Base-by-base conservation (phyloP, 1,140 invertebrate genomes). In the Sinonovacula constricta region DNA sequence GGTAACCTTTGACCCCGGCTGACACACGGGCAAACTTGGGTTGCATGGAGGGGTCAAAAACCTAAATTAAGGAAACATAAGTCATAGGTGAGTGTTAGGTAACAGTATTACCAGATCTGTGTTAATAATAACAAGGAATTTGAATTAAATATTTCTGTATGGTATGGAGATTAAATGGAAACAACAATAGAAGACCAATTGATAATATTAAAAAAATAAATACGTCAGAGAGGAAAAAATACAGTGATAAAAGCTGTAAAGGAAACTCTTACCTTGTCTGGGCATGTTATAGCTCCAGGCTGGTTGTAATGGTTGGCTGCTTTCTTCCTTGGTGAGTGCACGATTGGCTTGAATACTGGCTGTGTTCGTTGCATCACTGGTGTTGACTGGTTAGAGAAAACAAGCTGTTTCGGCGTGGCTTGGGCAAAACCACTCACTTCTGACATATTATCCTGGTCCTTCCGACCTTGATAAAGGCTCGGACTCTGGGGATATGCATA, bases 1-100 rank as follows among this genome's bases (percentile, higher is more conserved):
- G 91, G 89, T 94, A 97, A 2, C 96, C 96, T 86, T 93, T 94
- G n/a, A 93, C 94, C 84, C 93, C 92, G 28, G 96, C 95, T 79
- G 94, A 94, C 69, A 97, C 69, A 60, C 83, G 83, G 36, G 89
- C 87, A 87, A 91, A 92, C 66, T 89, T 91, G 12, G 51, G 71
- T 83, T 88, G 79, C 79, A 89, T 82, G 14, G 82, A 78, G 36
- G 85, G 78, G 54, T 81, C 71, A 75, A 81, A 79, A 15, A 80
- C 83, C 88, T 89, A 72, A 33, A 80, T 78, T n/a, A 70, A 30
- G 24, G 22, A 49, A 1, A 62, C 15, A 31, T 28, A 12, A n/a
- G 7, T 7, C 54, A 57, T 24, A 57, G 24, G 10, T 57, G 24
- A 57, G 12, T 7, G 54, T 7, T 57, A 15, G 7, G 12, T 22